phyloP scores from a whole-genome alignment of 2,888 invertebrate species.

The Micropterix aruncella region DNA sequence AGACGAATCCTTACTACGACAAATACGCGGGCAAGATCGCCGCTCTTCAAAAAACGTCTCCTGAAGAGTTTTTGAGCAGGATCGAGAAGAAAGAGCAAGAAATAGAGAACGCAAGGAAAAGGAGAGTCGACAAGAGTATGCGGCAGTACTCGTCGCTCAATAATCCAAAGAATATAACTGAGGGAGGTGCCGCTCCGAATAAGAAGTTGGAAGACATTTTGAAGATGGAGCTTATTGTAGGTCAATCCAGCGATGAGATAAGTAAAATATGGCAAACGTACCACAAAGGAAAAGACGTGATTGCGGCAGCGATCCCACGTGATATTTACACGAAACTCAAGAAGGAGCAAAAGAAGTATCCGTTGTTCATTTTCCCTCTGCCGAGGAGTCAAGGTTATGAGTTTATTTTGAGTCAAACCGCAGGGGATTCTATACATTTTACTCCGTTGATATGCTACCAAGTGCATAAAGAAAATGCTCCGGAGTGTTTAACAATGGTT shows the following conservation, averaged over 20 bases:
- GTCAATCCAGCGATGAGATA: conserved; percentile 59
- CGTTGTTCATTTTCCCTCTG: conserved; percentile 66
- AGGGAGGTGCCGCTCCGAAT: conserved; percentile 17
- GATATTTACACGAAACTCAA: conserved; percentile 44
- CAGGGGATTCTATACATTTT: conserved; percentile 61
- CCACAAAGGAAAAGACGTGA: conserved; percentile 61
- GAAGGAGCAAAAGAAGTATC: conserved; percentile 40
- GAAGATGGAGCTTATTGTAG: conserved; percentile 59
- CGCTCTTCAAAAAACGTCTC: conserved; percentile 55
- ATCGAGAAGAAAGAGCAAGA: conserved; percentile 37
- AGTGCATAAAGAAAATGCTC: conserved; percentile 78
- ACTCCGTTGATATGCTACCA: conserved; percentile 77
- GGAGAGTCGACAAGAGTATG: conserved; percentile 10
- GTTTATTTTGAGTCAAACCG: conserved; percentile 67
- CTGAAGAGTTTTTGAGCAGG: conserved; percentile 56
- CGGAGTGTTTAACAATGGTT: conserved; percentile 68
- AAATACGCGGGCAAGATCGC: conserved; percentile 72
- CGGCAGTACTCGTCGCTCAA: conserved; percentile 50
- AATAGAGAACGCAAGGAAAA: conserved; percentile 11
- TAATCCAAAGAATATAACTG: conserved; percentile 41
- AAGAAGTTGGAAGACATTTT: conserved; percentile 54
- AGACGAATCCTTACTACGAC: conserved; percentile 63
- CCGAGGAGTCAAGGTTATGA: conserved; percentile 76
- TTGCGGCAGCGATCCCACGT: conserved; percentile 56
- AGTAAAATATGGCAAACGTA: conserved; percentile 67